phyloP scores from a whole-genome alignment of 2,888 invertebrate genomes.

The Poecilobothrus nobilitatus region DNA sequence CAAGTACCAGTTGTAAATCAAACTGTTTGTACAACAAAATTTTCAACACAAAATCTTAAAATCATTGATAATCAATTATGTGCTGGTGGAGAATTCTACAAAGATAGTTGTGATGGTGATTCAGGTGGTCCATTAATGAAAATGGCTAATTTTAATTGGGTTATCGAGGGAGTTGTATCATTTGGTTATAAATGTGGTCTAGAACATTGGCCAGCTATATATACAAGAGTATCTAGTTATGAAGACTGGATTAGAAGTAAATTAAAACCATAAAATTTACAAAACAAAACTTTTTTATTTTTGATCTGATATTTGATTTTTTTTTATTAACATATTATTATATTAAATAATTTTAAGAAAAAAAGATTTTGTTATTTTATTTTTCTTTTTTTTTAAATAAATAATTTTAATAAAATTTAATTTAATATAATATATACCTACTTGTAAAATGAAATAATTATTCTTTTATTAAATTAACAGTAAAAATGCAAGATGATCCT shows the following conservation, averaged over 20 bases:
- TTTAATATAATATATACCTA: too few relatives aligned
- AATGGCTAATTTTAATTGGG: constrained; percentile 23
- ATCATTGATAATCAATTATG: constrained; percentile 33
- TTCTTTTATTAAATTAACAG: too few relatives aligned
- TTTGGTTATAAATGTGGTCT: constrained; percentile 46
- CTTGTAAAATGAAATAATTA: too few relatives aligned
- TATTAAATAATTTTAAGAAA: too few relatives aligned
- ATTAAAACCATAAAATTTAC: constrained; percentile 37
- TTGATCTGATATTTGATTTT: too few relatives aligned
- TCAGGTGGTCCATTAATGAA: constrained; percentile 57
- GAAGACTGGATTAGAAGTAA: constrained; percentile 57
- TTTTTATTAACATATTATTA: too few relatives aligned
- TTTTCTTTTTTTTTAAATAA: too few relatives aligned
- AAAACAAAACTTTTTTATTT: too few relatives aligned
- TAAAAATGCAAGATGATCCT: too few relatives aligned
- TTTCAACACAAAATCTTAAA: constrained; percentile 28
- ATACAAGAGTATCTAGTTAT: constrained; percentile 55
- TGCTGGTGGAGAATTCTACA: constrained; percentile 43
- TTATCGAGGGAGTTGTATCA: constrained; percentile 45
- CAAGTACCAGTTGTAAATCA: constrained; percentile 45
- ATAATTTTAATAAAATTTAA: too few relatives aligned
- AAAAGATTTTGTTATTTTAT: too few relatives aligned
- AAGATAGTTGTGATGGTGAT: constrained; percentile 56
- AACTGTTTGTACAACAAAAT: constrained; percentile 43
- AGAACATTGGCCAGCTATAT: constrained; percentile 60